Base-by-base conservation (phyloP, 1,140 invertebrate species). In the Drosophila suzukii region DNA sequence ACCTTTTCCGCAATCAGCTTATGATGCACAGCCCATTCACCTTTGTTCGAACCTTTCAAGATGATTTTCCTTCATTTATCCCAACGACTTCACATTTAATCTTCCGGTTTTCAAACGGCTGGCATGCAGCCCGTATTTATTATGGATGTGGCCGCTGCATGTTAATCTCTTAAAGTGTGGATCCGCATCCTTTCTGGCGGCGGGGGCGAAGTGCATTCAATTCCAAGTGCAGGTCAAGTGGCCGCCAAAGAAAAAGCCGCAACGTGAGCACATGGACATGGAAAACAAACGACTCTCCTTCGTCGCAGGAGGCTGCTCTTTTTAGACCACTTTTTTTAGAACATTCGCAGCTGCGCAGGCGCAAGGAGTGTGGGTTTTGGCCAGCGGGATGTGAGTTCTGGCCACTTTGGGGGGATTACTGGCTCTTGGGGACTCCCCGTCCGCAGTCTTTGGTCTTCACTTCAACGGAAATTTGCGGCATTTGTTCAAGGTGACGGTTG, bases 151-250 rank as follows among this genome's bases (percentile, higher is more conserved):
- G 56, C 32, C 15, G 30, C 17, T 65, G 39, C 15, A 44, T 57
- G 24, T 65, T 47, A 12, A 39, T 63, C 44, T 66, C 43, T 43
- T 17, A 36, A 63, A 54, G 49, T 6, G 38, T 36, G 34, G 27
- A 27, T 36, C 24, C 20, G 20, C 32, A 50, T 59, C 53, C 67
- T 79, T 70, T 65, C 30, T 74, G 74, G 62, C 67, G 24, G 30
- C 12, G 49, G 39, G 12, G 51, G 60, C 50, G 39, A 67, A 63
- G 63, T 85, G 75, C 83, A 86, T 67, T 84, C 70, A 75, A 71
- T 55, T 78, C 57, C 60, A 62, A 75, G 79, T 77, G 67, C 76
- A 63, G 83, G 83, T 86, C 83, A 86, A 86, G 83, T 79, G 83
- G 57, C 75, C 63, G 56, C 66, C 77, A 76, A 74, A 75, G 57